A percentile compares a stretch with the other conserved stretches of the same genome.
These are phyloP conservation scores for Nasonia longicornis DNA, from an alignment of 1,140 invertebrate species.

Conservation along the genomic window DNA sequence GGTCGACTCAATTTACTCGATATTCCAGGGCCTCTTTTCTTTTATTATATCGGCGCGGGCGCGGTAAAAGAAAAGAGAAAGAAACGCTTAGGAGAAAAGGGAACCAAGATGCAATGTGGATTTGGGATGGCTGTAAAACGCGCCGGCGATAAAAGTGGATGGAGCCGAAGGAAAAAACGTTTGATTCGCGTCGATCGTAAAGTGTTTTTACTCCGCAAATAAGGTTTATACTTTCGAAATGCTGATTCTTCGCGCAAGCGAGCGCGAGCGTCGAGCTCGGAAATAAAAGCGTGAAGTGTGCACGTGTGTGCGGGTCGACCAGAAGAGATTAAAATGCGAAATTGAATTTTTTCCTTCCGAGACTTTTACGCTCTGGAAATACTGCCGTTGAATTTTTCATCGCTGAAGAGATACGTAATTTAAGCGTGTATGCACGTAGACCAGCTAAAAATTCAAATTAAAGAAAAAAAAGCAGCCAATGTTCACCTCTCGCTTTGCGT, in stretches of 20 bases:
- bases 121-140: background rate
- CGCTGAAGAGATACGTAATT: too few relatives aligned
- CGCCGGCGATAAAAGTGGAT: constrained; percentile 7
- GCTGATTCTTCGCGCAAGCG: background rate
- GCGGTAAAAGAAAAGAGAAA: background rate
- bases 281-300: background rate
- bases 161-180: background rate
- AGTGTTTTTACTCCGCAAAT: background rate
- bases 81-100: too few relatives aligned
- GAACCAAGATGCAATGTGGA: background rate
- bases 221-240: constrained; percentile 3
- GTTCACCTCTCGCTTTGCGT: too few relatives aligned
- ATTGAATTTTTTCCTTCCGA: background rate
- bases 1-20: too few relatives aligned
- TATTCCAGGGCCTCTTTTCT: too few relatives aligned
- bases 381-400: too few relatives aligned
- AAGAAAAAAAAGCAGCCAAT: too few relatives aligned
- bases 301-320: background rate
- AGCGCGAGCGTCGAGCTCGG: background rate
- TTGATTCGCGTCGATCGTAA: constrained; percentile 12
- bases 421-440: too few relatives aligned
- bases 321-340: background rate
- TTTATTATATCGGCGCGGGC: too few relatives aligned
- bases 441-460: too few relatives aligned
- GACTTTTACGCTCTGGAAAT: background rate